Conservation (phyloP, 2,888 invertebrate species). For the Argyresthia goedartella region DNA sequence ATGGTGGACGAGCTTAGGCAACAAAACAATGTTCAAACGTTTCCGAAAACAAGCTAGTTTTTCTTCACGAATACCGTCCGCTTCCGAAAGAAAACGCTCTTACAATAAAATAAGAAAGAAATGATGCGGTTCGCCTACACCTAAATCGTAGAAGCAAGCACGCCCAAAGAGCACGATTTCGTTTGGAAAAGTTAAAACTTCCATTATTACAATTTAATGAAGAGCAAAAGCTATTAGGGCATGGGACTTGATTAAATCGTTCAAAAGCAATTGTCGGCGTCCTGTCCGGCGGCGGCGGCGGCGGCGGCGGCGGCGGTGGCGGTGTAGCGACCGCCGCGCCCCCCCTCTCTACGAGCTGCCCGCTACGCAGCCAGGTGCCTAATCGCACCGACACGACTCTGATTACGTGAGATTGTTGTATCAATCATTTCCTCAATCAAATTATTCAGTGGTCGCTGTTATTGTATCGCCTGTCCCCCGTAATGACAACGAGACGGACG, state of each 20-base stretch:
- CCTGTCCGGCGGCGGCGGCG: constrained; percentile 22
- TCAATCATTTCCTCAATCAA: constrained; percentile 69
- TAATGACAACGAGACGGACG: constrained; percentile 46
- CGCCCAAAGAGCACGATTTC: constrained; percentile 6
- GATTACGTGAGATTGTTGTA: constrained; percentile 67
- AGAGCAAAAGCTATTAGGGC: constrained; percentile 60
- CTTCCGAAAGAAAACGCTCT: neutral
- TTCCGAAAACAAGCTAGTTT: constrained; percentile 53
- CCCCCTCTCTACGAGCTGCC: constrained; percentile 19
- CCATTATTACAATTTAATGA: constrained; percentile 65
- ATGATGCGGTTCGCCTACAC: no score
- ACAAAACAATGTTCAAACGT: constrained; percentile 43
- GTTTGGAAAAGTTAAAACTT: constrained; percentile 47
- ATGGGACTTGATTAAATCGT: constrained; percentile 60
- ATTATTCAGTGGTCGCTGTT: constrained; percentile 63
- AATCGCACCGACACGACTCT: constrained; percentile 64
- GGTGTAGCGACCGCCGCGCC: constrained; percentile 23
- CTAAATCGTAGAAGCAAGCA: no score
- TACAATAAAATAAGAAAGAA: neutral
- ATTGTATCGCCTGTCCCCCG: constrained; percentile 48
- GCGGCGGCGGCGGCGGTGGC: no score
- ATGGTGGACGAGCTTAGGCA: constrained; percentile 27
- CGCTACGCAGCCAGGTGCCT: constrained; percentile 37
- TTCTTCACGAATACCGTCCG: constrained; percentile 30
- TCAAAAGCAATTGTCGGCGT: constrained; percentile 45